Evolutionary conservation across 2,888 invertebrate genomes (phyloP).

Genomic region (Drymonia ruficornis): DNA sequence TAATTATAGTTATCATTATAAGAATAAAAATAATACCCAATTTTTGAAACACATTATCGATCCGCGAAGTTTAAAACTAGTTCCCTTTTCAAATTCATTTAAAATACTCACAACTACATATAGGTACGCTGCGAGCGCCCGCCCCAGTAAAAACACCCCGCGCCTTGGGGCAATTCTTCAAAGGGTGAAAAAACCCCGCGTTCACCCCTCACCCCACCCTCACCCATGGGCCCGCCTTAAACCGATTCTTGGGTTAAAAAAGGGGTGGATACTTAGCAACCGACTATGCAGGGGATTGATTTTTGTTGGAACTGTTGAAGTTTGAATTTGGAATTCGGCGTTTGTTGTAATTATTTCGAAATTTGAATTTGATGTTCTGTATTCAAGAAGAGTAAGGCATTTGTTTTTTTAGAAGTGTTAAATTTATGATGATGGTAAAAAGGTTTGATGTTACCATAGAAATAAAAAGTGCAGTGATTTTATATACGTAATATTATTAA

Average conservation of each 20-base stretch:
- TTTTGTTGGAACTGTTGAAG: conserved; percentile 52
- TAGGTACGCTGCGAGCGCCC: conserved; percentile 52
- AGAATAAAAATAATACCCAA: no score
- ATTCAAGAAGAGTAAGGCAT: no score
- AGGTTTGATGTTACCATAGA: neutral
- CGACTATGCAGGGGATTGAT: conserved; percentile 69
- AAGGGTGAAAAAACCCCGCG: conserved; percentile 81
- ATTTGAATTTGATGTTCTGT: conserved; percentile 12
- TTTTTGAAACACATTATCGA: conserved; percentile 21
- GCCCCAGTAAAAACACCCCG: conserved; percentile 64
- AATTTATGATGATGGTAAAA: neutral
- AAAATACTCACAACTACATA: conserved; percentile 74
- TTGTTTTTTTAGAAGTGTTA: no score
- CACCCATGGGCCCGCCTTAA: conserved; percentile 72
- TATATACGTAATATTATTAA: no score
- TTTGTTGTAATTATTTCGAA: conserved; percentile 18
- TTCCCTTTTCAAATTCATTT: conserved; percentile 78
- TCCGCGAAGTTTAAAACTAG: conserved; percentile 65
- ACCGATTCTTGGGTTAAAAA: conserved; percentile 83
- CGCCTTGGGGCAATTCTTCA: conserved; percentile 83
- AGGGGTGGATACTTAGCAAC: conserved; percentile 82
- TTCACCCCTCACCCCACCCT: conserved; percentile 39
- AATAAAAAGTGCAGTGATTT: neutral
- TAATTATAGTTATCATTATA: no score
- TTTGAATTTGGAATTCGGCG: conserved; percentile 39